These are phyloP conservation scores for Scomber scombrus DNA, from an alignment of 2,113 vertebrate species.

Conservation along the genomic window DNA sequence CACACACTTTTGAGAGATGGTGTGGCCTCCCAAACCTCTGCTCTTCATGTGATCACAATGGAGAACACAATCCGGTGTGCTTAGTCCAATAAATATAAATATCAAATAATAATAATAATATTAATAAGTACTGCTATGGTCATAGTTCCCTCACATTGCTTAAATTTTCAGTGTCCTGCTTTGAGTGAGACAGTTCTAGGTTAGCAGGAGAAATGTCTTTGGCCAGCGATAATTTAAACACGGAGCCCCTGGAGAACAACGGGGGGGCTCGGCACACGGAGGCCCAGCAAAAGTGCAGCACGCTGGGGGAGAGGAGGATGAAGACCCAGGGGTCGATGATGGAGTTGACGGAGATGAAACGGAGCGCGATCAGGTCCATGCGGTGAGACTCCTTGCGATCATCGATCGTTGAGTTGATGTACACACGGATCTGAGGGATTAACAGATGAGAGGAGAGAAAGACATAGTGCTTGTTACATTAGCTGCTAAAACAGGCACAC, in stretches of 20 bases:
- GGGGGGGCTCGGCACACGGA: constrained; percentile 73
- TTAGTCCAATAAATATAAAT: constrained; percentile 57
- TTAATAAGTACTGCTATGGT: constrained; percentile 5
- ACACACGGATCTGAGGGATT: constrained; percentile 89
- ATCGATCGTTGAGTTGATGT: constrained; percentile 81
- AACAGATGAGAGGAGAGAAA: neutral
- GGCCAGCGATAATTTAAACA: constrained; percentile 47
- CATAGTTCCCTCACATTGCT: constrained; percentile 25
- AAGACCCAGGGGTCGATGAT: constrained; percentile 97
- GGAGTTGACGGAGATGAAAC: constrained; percentile 92
- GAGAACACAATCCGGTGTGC: neutral
- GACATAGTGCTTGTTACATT: neutral
- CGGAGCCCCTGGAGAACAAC: constrained; percentile 33
- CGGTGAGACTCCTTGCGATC: neutral
- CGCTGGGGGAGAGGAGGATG: constrained; percentile 89
- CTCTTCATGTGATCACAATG: constrained; percentile 1
- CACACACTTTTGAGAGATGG: neutral
- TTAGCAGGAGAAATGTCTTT: constrained; percentile 27
- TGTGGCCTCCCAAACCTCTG: neutral
- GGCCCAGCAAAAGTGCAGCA: constrained; percentile 87
- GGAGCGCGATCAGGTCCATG: constrained; percentile 87
- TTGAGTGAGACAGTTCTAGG: constrained; percentile 30
- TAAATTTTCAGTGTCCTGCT: neutral
- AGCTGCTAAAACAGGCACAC: neutral
- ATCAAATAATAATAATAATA: neutral